Percentiles rank a stretch among this genome's conserved stretches.
Conservation (phyloP, 1,140 invertebrate species). For the Monochamus saltuarius region DNA sequence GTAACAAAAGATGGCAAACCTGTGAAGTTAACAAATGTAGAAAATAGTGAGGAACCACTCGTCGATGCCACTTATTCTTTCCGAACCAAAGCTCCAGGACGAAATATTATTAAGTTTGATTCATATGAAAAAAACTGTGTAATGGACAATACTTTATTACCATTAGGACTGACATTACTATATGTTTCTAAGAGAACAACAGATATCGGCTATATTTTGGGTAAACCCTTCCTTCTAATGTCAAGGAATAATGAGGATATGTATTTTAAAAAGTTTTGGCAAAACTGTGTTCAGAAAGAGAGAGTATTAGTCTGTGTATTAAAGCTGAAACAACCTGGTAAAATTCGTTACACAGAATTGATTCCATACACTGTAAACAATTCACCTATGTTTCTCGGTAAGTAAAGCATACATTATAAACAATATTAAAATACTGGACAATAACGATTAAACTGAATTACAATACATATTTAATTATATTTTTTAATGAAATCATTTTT, state of each 20-base stretch:
- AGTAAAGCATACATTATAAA: background rate
- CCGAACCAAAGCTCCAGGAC: background rate
- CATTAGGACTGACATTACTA: constrained; percentile 24
- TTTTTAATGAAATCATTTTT: constrained; percentile 1
- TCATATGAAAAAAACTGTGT: background rate
- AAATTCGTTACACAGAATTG: constrained; percentile 34
- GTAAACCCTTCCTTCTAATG: constrained; percentile 20
- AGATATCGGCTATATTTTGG: constrained; percentile 26
- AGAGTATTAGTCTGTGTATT: constrained; percentile 37
- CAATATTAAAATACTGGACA: too few relatives aligned
- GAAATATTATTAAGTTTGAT: constrained; percentile 6
- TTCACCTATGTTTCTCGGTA: constrained; percentile 25
- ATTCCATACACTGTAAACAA: constrained; percentile 36
- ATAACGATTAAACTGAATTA: too few relatives aligned
- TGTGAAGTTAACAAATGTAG: constrained; percentile 21
- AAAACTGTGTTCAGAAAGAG: constrained; percentile 35
- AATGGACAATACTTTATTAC: constrained; percentile 4
- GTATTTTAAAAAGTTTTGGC: constrained; percentile 40
- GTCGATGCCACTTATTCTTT: background rate
- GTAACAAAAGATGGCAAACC: constrained; percentile 28
- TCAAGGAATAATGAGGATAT: constrained; percentile 34
- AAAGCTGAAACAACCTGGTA: constrained; percentile 25
- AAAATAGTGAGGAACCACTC: background rate
- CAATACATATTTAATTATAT: background rate
- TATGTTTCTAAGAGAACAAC: constrained; percentile 33